Percentiles rank a stretch among this genome's conserved stretches.
Conservation (phyloP, 1,140 invertebrate genomes). For the Ips nitidus region DNA sequence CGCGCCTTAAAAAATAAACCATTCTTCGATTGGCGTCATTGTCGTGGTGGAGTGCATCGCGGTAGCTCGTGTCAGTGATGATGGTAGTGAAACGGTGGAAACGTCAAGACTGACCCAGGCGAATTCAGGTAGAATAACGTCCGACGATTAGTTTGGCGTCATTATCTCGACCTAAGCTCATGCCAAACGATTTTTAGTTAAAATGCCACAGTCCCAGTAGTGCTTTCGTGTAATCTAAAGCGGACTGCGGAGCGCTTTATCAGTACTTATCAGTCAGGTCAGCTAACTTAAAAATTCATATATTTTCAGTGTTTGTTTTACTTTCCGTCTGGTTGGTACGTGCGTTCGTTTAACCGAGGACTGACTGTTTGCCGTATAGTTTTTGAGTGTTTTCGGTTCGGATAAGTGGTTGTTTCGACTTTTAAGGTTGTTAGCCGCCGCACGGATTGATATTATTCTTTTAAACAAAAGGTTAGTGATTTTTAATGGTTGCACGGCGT, state of each 20-base stretch:
- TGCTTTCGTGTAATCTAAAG: slow-evolving; percentile 6
- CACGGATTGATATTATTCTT: too few species aligned
- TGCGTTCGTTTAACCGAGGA: slow-evolving; percentile 2
- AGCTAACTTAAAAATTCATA: slow-evolving; percentile 31
- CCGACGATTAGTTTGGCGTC: slow-evolving; percentile 4
- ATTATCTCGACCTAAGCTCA: slow-evolving; percentile 24
- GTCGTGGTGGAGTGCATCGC: background rate
- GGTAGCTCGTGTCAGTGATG: background rate
- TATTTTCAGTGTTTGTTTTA: slow-evolving; percentile 33
- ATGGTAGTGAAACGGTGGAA: background rate
- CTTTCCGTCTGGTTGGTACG: slow-evolving; percentile 21
- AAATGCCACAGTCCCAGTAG: slow-evolving; percentile 8
- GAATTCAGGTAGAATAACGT: slow-evolving; percentile 17
- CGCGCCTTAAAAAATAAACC: background rate
- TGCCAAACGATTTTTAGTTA: slow-evolving; percentile 22
- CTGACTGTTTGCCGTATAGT: too few species aligned
- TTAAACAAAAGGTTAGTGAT: too few species aligned
- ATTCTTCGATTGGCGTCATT: background rate
- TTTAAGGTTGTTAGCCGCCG: too few species aligned
- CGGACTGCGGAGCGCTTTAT: slow-evolving; percentile 9
- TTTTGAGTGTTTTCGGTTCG: too few species aligned
- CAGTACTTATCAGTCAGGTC: slow-evolving; percentile 23
- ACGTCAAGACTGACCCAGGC: background rate
- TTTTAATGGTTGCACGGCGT: too few species aligned
- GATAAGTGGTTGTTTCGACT: too few species aligned